phyloP scores from a whole-genome alignment of 2,888 invertebrate genomes.

The Leucophora obtusa region DNA sequence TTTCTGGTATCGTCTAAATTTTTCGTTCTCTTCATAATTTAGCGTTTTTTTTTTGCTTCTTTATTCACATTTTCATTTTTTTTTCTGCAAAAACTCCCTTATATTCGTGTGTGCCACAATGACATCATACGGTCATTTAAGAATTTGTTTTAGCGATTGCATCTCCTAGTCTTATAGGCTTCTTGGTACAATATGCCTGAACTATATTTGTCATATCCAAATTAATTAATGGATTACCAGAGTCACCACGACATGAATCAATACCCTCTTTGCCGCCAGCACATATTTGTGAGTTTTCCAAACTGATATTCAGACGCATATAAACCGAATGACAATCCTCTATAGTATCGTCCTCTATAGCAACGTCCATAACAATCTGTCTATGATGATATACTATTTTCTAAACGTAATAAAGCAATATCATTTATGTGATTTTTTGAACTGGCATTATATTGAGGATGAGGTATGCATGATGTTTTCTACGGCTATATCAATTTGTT shows the following conservation, averaged over 20 bases:
- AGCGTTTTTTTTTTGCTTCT: no score
- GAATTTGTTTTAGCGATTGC: no score
- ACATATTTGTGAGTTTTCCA: conserved; percentile 81
- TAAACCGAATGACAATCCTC: conserved; percentile 81
- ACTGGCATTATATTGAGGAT: conserved; percentile 82
- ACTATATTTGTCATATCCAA: conserved; percentile 76
- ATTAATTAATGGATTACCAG: no score
- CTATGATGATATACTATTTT: conserved; percentile 80
- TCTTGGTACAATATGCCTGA: no score
- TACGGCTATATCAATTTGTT: conserved; percentile 82
- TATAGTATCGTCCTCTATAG: conserved; percentile 80
- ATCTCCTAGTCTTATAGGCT: no score
- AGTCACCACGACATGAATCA: conserved; percentile 82
- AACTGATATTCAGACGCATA: conserved; percentile 77
- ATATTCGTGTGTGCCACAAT: no score
- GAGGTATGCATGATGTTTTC: conserved; percentile 83
- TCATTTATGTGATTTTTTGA: conserved; percentile 82
- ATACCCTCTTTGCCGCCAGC: conserved; percentile 81
- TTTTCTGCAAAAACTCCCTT: no score
- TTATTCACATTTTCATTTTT: no score
- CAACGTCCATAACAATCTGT: conserved; percentile 80
- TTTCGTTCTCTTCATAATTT: no score
- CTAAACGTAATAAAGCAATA: no score
- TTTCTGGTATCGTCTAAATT: no score
- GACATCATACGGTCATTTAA: no score